A percentile compares a stretch with the other conserved stretches of the same genome.
These are phyloP conservation scores for Anas capensis DNA, from an alignment of 2,797 vertebrate species.

Conservation along the genomic window DNA sequence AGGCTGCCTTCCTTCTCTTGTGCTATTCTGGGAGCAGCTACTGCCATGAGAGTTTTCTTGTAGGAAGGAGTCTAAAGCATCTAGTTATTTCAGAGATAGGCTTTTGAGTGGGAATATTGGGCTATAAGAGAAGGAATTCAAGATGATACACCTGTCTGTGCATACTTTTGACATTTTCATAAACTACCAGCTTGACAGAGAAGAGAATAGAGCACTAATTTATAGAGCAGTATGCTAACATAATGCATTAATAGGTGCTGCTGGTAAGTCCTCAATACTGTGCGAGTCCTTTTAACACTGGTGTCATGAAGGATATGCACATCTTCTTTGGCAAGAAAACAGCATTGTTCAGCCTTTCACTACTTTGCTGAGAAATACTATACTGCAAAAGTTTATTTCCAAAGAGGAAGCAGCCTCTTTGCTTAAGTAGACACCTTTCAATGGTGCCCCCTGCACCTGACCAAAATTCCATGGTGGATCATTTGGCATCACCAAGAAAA, in stretches of 20 bases:
- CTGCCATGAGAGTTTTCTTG: neutral
- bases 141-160: neutral
- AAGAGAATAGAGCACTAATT: neutral
- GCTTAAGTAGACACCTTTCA: neutral
- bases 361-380: neutral
- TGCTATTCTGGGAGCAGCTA: neutral
- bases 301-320: neutral
- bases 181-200: slow-evolving; percentile 28
- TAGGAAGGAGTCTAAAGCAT: neutral
- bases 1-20: neutral
- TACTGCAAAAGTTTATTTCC: neutral
- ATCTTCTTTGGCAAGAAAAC: neutral
- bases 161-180: neutral
- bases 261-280: neutral
- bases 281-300: neutral
- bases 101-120: neutral
- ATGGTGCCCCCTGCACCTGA: neutral
- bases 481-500: neutral
- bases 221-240: neutral
- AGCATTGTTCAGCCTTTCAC: neutral
- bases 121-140: neutral
- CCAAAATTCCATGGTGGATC: neutral
- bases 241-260: neutral
- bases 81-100: neutral
- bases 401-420: neutral